Base-by-base conservation (phyloP, 2,797 vertebrate genomes). In the Oryzias dopingdopingensis region DNA sequence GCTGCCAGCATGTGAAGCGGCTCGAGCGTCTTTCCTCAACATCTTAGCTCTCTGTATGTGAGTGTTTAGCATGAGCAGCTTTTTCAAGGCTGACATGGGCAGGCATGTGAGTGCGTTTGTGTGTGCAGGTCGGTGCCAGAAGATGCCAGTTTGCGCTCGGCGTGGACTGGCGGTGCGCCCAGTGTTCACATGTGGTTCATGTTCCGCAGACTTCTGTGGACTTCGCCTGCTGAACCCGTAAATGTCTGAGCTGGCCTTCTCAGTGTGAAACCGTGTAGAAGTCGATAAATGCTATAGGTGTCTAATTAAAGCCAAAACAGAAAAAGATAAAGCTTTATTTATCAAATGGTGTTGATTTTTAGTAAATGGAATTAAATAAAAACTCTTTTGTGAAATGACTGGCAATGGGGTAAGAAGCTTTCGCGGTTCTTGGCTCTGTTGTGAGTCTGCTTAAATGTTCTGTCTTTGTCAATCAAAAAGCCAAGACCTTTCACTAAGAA, bases 391-490 rank as follows among this genome's bases (percentile, higher is more conserved):
- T 69, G 5, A 46, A 79, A 84, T 51, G 79, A 81, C 67, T 60
- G 70, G 52, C 59, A 63, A 67, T 18, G 49, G 43, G 52, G 49
- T 81, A 76, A 78, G 79, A 49, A 74, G 77, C 76, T 83, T 86
- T 83, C 65, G 57, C 59, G 67, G 55, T 67, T 84, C 70, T 85
- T 73, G 72, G 70, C 57, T 43, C 20, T 72, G 67, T 72, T 77
- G 54, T 61, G 49, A 73, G 76, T 76, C 74, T 86, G 67, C 76
- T 77, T 73, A 68, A 80, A 88, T 63, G 69, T 69, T 74, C 62
- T 51, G 59, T 61, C 44, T 80, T 45, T 69, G 74, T 84, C 80
- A 79, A 49, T 86, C 84, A 83, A 77, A 84, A 67, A 75, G 55
- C 70, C 77, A 75, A 84, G 77, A 56, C 6, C 68, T 74, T 69